Evolutionary conservation across 2,797 vertebrate genomes (phyloP).

Genomic region (Crenuchus spilurus): DNA sequence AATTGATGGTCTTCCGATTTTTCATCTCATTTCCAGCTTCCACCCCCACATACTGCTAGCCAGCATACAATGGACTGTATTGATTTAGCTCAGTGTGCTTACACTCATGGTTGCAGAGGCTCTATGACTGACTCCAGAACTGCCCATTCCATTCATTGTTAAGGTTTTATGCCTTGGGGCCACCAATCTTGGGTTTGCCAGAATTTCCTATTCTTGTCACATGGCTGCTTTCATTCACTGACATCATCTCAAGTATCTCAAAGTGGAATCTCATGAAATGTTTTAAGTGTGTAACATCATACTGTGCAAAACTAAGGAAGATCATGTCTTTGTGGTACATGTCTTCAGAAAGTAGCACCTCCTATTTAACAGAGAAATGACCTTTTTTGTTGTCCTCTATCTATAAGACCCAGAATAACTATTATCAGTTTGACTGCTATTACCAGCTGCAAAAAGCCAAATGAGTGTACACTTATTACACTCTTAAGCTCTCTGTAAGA

Average conservation of each 20-base stretch:
- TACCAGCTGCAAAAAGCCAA: neutral
- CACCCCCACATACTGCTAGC: neutral
- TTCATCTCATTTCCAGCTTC: neutral
- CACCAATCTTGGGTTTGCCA: slow-evolving; percentile 45
- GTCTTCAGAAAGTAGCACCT: too few species aligned
- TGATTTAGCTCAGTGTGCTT: slow-evolving; percentile 50
- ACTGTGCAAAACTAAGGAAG: too few species aligned
- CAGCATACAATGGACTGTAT: slow-evolving; percentile 62
- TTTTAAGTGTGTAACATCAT: too few species aligned
- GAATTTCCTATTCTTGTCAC: slow-evolving; percentile 8
- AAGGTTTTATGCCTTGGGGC: slow-evolving; percentile 13
- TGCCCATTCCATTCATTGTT: slow-evolving; percentile 21
- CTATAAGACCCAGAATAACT: neutral
- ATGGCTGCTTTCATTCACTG: neutral
- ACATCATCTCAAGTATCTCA: neutral
- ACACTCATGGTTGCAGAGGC: slow-evolving; percentile 2
- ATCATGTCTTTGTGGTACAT: too few species aligned
- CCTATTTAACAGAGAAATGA: slow-evolving; percentile 8
- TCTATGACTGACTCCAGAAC: slow-evolving; percentile 21
- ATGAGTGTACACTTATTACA: neutral
- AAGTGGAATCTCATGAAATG: too few species aligned
- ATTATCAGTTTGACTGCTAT: neutral
- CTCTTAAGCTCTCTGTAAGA: neutral
- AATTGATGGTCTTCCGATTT: neutral
- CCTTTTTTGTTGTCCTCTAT: slow-evolving; percentile 26